Evolutionary conservation across 2,888 invertebrate species (phyloP), one percentile per base, ranked within the genome.

Genomic region (Uropetala carovei): DNA sequence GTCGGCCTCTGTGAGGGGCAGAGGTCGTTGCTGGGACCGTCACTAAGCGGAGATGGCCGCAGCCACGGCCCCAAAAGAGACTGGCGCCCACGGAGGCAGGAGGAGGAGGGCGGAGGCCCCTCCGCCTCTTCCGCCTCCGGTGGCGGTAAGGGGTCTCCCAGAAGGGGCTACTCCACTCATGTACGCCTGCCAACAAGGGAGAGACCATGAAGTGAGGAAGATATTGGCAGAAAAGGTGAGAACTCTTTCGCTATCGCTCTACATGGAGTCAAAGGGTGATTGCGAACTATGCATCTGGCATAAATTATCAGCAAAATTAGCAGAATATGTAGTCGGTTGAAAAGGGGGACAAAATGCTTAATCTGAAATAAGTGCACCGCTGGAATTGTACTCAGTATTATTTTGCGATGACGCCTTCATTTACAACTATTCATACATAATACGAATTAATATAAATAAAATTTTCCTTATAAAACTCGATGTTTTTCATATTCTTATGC

Each of bases 151-250:
- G 60, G 84, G 81, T 27, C 81, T 92, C 92, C 82, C 92, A 27
- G 92, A 82, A 59, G 83, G 83, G 94, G 98, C 98, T 95, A 97
- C 98, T 93, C 96, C 97, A 94, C 97, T 98, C 94, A 98, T 98
- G 98, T 98, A 98, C 95, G 98, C 98, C 94, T 98, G 98, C 95
- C 98, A 98, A 95, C 98, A 98, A 95, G 98, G 97, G 92, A 97
- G 98, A 95, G 97, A 97, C 95, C 96, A 96, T 93, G 96, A 97
- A 93, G 98, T 98, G 93, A 96, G 97, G 93, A 96, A 96, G 94
- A 96, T 97, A 94, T 96, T 98, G 94, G 96, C 97, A 94, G 97
- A 96, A 94, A 97, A 98, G 96, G 98, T 98, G 96, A 96, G 96
- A 14, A 9, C 56, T 11, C 7, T 18, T 18, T 18, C 2, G 86